Base-by-base conservation (phyloP, 2,113 vertebrate genomes). In the Henicopernis longicauda region DNA sequence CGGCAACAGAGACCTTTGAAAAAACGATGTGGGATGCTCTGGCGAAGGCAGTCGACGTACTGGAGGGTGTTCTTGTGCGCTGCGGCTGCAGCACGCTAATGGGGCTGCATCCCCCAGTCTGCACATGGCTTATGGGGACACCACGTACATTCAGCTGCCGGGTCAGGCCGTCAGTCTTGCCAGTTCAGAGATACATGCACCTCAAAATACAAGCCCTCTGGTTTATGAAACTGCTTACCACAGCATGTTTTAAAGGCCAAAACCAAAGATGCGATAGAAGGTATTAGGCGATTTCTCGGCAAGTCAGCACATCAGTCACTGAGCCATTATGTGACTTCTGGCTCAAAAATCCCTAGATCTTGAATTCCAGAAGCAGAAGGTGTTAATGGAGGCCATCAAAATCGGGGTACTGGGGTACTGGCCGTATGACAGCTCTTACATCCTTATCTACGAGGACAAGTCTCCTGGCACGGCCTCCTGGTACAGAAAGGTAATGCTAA, bases 351-450 rank as follows among this genome's bases (percentile, higher is more conserved):
- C 31, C 59, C 40, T 57, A 52, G 21, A 44, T 47, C 36, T 22
- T 88, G 40, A 82, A 82, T 74, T 78, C 40, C 49, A 70, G 69
- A 65, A 73, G n/a, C 38, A 63, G 81, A 54, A 82, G 16, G 4
- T 89, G 63, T 36, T 77, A 54, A 61, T 6, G 5, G 32, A 10
- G 5, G 72, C 63, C 16, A 14, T 45, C 57, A 44, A 45, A 81
- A 13, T 22, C 0, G 0, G 13, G 7, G 8, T 34, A 16, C 12
- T 40, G 22, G 26, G 16, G 22, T 5, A 31, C n/a, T n/a, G 85
- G 58, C 62, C 40, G n/a, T 22, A 17, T 58, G 57, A 44, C 26
- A 83, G 13, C 18, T 84, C 36, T 59, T 63, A 45, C 16, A 13
- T 34, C 63, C 54, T 22, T 77, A 22, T 21, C 44, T 59, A 0